Percentiles rank a stretch among this genome's conserved stretches.
Evolutionary conservation across 2,113 vertebrate genomes (phyloP).

Genomic region (Rhabdornis inornatus): DNA sequence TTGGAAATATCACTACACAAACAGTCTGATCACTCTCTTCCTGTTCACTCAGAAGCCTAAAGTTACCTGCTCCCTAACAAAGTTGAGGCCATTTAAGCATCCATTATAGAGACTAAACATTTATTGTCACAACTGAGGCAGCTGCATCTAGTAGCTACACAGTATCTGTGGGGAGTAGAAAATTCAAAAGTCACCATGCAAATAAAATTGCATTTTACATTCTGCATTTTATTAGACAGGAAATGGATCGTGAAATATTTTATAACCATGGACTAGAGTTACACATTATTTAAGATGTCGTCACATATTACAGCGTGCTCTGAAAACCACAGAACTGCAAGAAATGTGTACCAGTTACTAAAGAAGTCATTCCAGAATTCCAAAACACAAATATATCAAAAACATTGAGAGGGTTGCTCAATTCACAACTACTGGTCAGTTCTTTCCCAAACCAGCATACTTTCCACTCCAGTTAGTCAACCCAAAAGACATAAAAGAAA

Average conservation of each 20-base stretch:
- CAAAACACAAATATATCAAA: background rate
- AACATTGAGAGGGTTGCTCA: background rate
- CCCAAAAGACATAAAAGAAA: background rate
- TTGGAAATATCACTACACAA: background rate
- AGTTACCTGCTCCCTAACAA: background rate
- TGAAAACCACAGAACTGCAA: background rate
- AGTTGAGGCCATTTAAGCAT: background rate
- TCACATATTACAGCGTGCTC: background rate
- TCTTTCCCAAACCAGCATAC: background rate
- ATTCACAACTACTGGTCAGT: background rate
- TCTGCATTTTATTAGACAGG: background rate
- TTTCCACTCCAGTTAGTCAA: background rate
- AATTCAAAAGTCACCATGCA: background rate
- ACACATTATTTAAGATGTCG: background rate
- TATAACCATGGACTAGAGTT: background rate
- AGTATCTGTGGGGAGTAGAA: background rate
- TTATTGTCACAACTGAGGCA: background rate
- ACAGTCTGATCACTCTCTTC: background rate
- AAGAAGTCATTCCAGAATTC: background rate
- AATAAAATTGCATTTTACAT: background rate
- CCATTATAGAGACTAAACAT: background rate
- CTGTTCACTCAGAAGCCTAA: background rate
- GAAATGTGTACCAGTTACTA: background rate
- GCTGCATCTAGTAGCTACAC: background rate
- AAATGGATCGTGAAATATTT: background rate